Evolutionary conservation across 2,797 vertebrate species (phyloP).

Genomic region (Lutjanus argentimaculatus): DNA sequence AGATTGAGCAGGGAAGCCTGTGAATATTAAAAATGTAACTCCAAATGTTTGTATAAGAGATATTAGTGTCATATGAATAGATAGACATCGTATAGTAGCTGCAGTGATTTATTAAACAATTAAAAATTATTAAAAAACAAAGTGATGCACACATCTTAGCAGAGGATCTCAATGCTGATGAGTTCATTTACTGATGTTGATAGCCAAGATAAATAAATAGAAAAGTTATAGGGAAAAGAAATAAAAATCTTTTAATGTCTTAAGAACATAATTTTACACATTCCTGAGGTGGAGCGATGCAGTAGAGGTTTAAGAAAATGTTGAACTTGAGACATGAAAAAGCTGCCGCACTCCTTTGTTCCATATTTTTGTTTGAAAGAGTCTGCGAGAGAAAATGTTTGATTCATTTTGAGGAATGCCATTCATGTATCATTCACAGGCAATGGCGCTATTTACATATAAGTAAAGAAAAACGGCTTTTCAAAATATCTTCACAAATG

Average conservation of each 20-base stretch:
- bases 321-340: constrained; percentile 20
- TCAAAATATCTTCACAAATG: constrained; percentile 28
- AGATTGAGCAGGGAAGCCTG: constrained; percentile 19
- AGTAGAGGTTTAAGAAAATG: constrained; percentile 10
- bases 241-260: neutral
- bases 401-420: constrained; percentile 28
- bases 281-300: neutral
- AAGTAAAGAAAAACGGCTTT: constrained; percentile 42
- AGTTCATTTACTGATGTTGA: neutral
- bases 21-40: constrained; percentile 45
- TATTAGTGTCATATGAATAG: constrained; percentile 10
- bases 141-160: constrained; percentile 4
- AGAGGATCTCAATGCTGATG: constrained; percentile 10
- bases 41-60: constrained; percentile 28
- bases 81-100: constrained; percentile 13
- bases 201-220: neutral
- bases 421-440: constrained; percentile 38
- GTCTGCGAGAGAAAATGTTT: constrained; percentile 20
- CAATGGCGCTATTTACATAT: constrained; percentile 50
- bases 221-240: neutral
- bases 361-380: constrained; percentile 14
- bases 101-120: constrained; percentile 8
- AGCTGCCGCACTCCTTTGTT: constrained; percentile 14
- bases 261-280: neutral
- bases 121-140: constrained; percentile 11